phyloP scores from a whole-genome alignment of 2,113 vertebrate genomes.

The Collichthys lucidus region DNA sequence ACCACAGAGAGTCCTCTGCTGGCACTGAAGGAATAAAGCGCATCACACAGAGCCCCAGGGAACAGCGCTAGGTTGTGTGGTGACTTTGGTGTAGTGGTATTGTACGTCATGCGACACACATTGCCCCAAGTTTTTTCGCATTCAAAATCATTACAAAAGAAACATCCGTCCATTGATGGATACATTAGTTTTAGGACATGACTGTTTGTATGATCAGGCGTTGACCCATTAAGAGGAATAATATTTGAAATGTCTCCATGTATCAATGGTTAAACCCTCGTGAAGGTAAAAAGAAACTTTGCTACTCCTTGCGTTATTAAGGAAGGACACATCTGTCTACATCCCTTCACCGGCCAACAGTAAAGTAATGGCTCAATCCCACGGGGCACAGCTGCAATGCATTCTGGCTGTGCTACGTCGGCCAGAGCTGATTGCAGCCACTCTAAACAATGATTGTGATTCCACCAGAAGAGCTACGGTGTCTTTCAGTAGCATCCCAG shows the following conservation, averaged over 20 bases:
- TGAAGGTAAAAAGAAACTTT: neutral
- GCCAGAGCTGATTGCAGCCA: too few relatives aligned
- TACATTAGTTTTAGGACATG: too few relatives aligned
- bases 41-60: neutral
- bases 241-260: neutral
- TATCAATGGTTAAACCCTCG: neutral
- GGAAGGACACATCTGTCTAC: neutral
- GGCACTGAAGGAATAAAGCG: neutral
- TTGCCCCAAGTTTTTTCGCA: neutral
- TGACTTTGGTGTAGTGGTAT: neutral
- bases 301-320: neutral
- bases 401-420: too few relatives aligned
- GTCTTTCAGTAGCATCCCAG: too few relatives aligned
- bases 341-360: neutral
- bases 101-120: neutral
- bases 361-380: too few relatives aligned
- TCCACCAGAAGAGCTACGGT: too few relatives aligned
- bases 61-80: neutral
- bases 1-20: neutral
- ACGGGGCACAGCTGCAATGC: too few relatives aligned
- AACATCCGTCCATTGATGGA: too few relatives aligned
- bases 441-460: too few relatives aligned
- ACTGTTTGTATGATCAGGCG: neutral
- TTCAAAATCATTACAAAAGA: too few relatives aligned
- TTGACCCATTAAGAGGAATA: neutral